A percentile compares a stretch with the other conserved stretches of the same genome.
Conservation (phyloP, 2,888 invertebrate genomes). For the Nephrocerus scutellatus region DNA sequence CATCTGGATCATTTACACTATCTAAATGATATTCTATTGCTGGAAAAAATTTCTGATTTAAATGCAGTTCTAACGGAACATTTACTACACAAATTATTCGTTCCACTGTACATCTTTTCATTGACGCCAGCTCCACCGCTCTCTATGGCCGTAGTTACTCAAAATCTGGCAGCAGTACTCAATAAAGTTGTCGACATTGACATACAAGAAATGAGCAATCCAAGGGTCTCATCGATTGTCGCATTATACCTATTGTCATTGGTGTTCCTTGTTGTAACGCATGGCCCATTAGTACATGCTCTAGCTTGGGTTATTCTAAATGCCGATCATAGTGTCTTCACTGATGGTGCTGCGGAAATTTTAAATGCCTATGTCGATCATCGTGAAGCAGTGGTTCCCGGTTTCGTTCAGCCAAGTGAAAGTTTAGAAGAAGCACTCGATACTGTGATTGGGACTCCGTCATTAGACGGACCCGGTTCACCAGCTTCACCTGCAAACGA, state of each 20-base stretch:
- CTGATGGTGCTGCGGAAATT: conserved; percentile 62
- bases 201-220: conserved; percentile 56
- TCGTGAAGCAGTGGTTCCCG: conserved; percentile 53
- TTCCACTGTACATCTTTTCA: conserved; percentile 91
- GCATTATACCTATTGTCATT: conserved; percentile 86
- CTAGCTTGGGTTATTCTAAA: conserved; percentile 84
- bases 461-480: conserved; percentile 22
- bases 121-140: conserved; percentile 54
- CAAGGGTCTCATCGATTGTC: conserved; percentile 81
- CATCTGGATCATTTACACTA: conserved; percentile 97
- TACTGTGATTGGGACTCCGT: conserved; percentile 38
- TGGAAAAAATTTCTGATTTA: conserved; percentile 84
- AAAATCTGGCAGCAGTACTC: conserved; percentile 59
- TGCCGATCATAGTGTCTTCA: conserved; percentile 66
- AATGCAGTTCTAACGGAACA: conserved; percentile 93
- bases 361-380: conserved; percentile 59
- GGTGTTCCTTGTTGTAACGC: conserved; percentile 90
- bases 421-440: conserved; percentile 71
- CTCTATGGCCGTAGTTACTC: conserved; percentile 55
- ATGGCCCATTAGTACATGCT: conserved; percentile 82
- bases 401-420: conserved; percentile 65
- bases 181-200: conserved; percentile 54
- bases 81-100: conserved; percentile 81
- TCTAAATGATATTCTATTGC: conserved; percentile 88
- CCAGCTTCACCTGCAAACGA: conserved; percentile 2